A percentile compares a stretch with the other conserved stretches of the same genome.
phyloP scores from a whole-genome alignment of 2,888 invertebrate species.

The Philereme transversata region DNA sequence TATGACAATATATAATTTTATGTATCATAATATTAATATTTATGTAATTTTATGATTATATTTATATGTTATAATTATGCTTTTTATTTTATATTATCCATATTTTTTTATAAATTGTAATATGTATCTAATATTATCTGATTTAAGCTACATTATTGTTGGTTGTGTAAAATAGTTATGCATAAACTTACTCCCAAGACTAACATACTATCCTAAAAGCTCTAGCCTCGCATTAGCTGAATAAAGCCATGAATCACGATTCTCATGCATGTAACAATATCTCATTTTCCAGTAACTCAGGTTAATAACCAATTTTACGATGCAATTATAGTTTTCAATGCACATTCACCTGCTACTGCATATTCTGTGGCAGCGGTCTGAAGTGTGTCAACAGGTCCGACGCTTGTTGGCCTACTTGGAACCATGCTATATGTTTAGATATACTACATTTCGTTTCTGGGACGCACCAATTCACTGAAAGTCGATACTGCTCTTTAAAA shows the following conservation, averaged over 20 bases:
- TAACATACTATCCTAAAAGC: too few species aligned
- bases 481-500: conserved; percentile 14
- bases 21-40: too few species aligned
- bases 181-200: too few species aligned
- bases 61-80: too few species aligned
- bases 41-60: too few species aligned
- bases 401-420: conserved; percentile 30
- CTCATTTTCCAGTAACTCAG: conserved; percentile 26
- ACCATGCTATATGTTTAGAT: conserved; percentile 27
- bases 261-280: conserved; percentile 21
- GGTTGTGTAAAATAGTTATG: too few species aligned
- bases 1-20: too few species aligned
- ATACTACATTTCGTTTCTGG: conserved; percentile 24
- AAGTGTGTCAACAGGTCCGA: conserved; percentile 54
- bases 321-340: conserved; percentile 30
- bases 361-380: conserved; percentile 32
- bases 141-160: too few species aligned
- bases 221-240: conserved; percentile 7
- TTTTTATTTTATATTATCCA: too few species aligned
- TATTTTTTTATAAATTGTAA: too few species aligned
- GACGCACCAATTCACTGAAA: conserved; percentile 27
- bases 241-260: conserved; percentile 22
- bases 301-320: conserved; percentile 31
- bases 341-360: conserved; percentile 37
- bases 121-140: too few species aligned